phyloP scores from a whole-genome alignment of 1,140 invertebrate species.

The Luehdorfia chinensis region DNA sequence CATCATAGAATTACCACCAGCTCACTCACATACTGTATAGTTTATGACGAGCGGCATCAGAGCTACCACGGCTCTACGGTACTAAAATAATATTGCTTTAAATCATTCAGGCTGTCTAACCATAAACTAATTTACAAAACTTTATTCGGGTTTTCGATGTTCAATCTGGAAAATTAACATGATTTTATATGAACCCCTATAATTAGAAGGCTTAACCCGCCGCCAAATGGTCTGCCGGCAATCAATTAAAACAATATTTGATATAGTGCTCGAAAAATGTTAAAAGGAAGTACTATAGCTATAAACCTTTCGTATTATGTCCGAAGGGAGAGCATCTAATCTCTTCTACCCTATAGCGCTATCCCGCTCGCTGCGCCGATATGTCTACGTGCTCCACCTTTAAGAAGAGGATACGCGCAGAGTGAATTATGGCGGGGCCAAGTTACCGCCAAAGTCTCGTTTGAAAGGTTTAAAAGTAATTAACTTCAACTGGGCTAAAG shows the following conservation, averaged over 20 bases:
- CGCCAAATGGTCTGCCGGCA: conserved; percentile 63
- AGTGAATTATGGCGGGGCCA: conserved; percentile 58
- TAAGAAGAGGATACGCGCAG: conserved; percentile 49
- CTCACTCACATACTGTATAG: not conserved
- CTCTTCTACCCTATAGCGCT: conserved; percentile 25
- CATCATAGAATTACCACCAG: too few species aligned
- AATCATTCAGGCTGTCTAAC: conserved; percentile 14
- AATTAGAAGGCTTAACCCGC: conserved; percentile 44
- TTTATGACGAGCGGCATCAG: too few species aligned
- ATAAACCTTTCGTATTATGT: conserved; percentile 61
- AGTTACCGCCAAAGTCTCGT: conserved; percentile 68
- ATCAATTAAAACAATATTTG: conserved; percentile 74
- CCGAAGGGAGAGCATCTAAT: conserved; percentile 26
- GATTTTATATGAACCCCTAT: conserved; percentile 42
- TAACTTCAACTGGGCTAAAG: conserved; percentile 44
- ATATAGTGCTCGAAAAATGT: conserved; percentile 63
- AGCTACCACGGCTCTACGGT: too few species aligned
- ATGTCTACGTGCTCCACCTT: conserved; percentile 54
- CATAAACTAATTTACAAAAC: conserved; percentile 17
- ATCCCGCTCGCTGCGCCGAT: conserved; percentile 54
- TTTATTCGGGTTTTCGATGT: conserved; percentile 6
- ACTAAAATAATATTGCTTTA: conserved; percentile 5
- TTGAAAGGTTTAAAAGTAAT: conserved; percentile 64
- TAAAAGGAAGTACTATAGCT: conserved; percentile 60
- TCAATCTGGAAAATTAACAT: conserved; percentile 25